Conservation (phyloP, 2,797 vertebrate genomes). For the Urocyon cinereoargenteus region DNA sequence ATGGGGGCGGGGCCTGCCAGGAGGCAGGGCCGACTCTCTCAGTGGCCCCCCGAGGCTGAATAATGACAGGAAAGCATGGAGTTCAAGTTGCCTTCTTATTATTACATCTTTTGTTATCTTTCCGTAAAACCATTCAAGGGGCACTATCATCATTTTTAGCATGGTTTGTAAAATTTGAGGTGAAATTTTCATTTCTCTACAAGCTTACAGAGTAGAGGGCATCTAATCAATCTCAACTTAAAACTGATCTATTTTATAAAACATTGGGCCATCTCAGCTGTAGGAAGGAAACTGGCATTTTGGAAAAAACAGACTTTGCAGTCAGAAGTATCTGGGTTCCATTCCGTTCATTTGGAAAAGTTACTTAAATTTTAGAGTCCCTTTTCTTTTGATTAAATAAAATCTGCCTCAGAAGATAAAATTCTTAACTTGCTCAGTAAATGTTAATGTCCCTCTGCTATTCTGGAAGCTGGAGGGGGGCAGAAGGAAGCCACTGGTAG, state of each 20-base stretch:
- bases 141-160: background rate
- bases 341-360: background rate
- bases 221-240: slow-evolving; percentile 6
- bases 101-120: background rate
- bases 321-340: background rate
- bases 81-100: background rate
- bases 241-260: background rate
- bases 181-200: slow-evolving; percentile 1
- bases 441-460: background rate
- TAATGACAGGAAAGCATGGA: background rate
- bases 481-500: background rate
- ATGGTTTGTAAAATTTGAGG: slow-evolving; percentile 10
- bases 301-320: background rate
- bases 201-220: background rate
- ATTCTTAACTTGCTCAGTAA: background rate
- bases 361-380: background rate
- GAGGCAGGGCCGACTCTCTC: fast-evolving
- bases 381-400: background rate
- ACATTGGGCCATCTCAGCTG: background rate
- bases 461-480: background rate
- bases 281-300: background rate
- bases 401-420: background rate
- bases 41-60: background rate
- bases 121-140: background rate
- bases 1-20: too few species aligned